Base-by-base conservation (phyloP, 2,113 vertebrate species). In the human region DNA sequence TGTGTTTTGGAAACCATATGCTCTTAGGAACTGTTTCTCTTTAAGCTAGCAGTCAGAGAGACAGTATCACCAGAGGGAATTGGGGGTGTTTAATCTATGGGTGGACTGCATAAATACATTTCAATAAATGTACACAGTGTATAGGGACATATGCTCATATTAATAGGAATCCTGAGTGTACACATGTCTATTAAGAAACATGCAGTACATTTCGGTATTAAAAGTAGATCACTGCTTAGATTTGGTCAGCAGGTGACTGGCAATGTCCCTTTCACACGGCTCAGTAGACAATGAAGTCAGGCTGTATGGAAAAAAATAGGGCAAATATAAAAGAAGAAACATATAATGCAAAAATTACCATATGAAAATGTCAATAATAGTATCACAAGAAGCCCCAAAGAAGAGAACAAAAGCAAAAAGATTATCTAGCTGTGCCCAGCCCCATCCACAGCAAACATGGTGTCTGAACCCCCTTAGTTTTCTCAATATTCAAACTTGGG, bases 311-410 rank as follows among this genome's bases (percentile, higher is more conserved):
- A 92, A 88, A 88, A 97, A 97, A 95, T 95, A 94, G 97, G 86
- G 79, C 90, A 98, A 96, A 95, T 98, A 95, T 96, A 98, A 98
- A 98, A 98, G 93, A 98, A 92, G 70, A 97, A 83, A 0, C 38
- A 82, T 94, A 97, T 35, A 97, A 97, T 98, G 64, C 95, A 83
- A 98, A 95, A 98, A 98, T 98, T 98, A 98, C 96, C 98, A 97
- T 98, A 98, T 94, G 98, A 98, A 99, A 98, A 98, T 98, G 98
- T 97, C 94, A 98, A 98, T 98, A 98, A 98, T 98, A 98, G 86
- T 98, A 97, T 98, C 96, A 98, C 86, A 97, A 93, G 92, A 98
- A 98, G 79, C 84, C 64, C 75, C 84, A 93, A 73, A 97, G 94
- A 96, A 75, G 84, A 97, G 96, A 97, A 98, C 92, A 98, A 98